Conservation (phyloP, 2,797 vertebrate species). For the Knipowitschia caucasica region DNA sequence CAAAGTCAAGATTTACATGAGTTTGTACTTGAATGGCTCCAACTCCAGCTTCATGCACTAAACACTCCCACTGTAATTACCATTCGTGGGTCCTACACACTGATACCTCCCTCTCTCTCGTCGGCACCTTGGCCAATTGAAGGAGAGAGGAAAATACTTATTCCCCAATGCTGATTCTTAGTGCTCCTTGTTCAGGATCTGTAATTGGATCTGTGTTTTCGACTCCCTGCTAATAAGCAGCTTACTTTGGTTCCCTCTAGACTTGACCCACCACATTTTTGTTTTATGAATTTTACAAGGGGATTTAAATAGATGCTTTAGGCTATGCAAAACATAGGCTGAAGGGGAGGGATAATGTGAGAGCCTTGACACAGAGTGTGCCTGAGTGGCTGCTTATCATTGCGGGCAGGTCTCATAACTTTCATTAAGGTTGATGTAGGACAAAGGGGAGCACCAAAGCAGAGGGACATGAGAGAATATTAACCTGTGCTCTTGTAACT, state of each 20-base stretch:
- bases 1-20: constrained; percentile 94
- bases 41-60: constrained; percentile 94
- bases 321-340: constrained; percentile 99
- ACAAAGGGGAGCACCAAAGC: constrained; percentile 83
- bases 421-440: constrained; percentile 97
- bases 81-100: constrained; percentile 86
- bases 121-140: constrained; percentile 91
- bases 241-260: constrained; percentile 99
- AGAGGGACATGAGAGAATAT: constrained; percentile 93
- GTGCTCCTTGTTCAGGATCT: constrained; percentile 94
- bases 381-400: constrained; percentile 98
- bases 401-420: constrained; percentile 96
- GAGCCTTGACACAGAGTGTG: constrained; percentile 90
- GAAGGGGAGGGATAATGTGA: constrained; percentile 93
- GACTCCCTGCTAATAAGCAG: constrained; percentile 99
- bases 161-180: constrained; percentile 94
- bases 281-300: constrained; percentile 99
- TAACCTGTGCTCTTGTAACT: constrained; percentile 96
- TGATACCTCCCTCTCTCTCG: constrained; percentile 82
- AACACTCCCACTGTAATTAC: constrained; percentile 99
- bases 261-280: constrained; percentile 99
- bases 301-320: constrained; percentile 99
- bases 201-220: constrained; percentile 99
- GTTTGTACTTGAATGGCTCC: constrained; percentile 95
- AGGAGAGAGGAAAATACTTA: constrained; percentile 86